Conservation (phyloP, 2,797 vertebrate genomes). For the Hoplostethus atlanticus region DNA sequence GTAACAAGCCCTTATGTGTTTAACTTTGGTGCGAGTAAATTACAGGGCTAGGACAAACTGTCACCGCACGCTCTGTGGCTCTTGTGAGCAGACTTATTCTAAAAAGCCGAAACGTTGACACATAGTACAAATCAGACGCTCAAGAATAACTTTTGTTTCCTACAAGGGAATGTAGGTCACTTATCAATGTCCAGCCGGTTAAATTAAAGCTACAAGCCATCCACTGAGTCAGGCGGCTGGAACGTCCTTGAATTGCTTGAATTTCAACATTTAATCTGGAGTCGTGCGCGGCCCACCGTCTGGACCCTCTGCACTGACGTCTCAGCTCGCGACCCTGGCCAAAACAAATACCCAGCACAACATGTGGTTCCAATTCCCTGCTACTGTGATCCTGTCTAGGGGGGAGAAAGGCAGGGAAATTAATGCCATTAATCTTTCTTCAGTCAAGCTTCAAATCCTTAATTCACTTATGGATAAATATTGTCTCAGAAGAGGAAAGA, state of each 20-base stretch:
- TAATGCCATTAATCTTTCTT: constrained; percentile 45
- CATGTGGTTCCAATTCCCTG: constrained; percentile 69
- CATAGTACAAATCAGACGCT: not conserved
- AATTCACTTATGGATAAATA: constrained; percentile 35
- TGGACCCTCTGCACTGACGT: constrained; percentile 36
- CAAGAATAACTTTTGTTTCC: not conserved
- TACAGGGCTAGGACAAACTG: too few relatives aligned
- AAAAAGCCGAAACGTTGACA: not conserved
- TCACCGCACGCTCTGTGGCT: too few relatives aligned
- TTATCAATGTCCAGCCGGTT: constrained; percentile 22
- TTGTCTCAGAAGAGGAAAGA: constrained; percentile 11
- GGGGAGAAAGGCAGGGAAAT: constrained; percentile 42
- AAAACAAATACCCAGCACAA: constrained; percentile 49
- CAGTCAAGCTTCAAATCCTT: constrained; percentile 43
- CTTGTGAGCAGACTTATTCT: not conserved
- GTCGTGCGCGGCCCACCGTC: constrained; percentile 28
- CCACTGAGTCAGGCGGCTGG: constrained; percentile 29
- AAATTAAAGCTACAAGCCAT: constrained; percentile 23
- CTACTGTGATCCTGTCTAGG: constrained; percentile 41
- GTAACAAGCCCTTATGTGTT: too few relatives aligned
- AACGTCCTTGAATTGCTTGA: constrained; percentile 21
- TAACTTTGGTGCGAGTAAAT: too few relatives aligned
- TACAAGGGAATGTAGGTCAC: constrained; percentile 7
- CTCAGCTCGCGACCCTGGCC: constrained; percentile 38
- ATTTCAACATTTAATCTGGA: constrained; percentile 29